Base-by-base conservation (phyloP, 2,797 vertebrate genomes). In the Lateolabrax maculatus region DNA sequence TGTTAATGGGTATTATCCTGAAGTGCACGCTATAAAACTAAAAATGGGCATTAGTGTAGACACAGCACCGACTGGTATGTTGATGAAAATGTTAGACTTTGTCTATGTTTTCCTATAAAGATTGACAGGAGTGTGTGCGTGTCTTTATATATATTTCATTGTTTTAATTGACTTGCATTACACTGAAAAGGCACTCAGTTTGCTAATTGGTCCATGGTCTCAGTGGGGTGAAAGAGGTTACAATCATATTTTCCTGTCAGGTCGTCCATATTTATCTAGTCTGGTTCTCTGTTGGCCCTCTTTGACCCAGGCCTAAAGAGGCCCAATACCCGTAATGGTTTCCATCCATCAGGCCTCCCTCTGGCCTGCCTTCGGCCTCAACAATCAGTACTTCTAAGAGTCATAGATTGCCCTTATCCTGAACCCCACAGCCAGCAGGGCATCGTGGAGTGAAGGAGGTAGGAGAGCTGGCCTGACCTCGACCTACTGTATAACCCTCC, bases 331-430 rank as follows among this genome's bases (percentile, higher is more conserved):
- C 66, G 29, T 91, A 93, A 92, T 89, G 67, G 81, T 78, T 89
- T 87, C 87, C 86, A 94, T 94, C 86, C 86, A 91, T 94, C 90
- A 92, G 84, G 74, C 72, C 41, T 82, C 65, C 78, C 76, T 77
- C 67, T 80, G 67, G 65, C 65, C 56, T 68, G 51, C 65, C 68
- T 56, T 71, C 19, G 0, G 21, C 53, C 46, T 69, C 27, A 16
- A 31, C 53, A 60, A 74, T 75, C 64, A 71, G 56, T 75, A 55
- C 57, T 31, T 67, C 67, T 29, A 71, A 62, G 75, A 83, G 72
- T 56, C 72, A 66, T 83, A 53, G 61, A 55, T 51, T 91, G 89
- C 78, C 87, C 89, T 90, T 41, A 37, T 75, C 15, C 76, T 95
- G 92, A 94, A 92, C 90, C 71, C 76, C 49, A 37, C 63, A 80